Base-by-base conservation (phyloP, 2,113 vertebrate genomes). In the Eolophus roseicapilla region DNA sequence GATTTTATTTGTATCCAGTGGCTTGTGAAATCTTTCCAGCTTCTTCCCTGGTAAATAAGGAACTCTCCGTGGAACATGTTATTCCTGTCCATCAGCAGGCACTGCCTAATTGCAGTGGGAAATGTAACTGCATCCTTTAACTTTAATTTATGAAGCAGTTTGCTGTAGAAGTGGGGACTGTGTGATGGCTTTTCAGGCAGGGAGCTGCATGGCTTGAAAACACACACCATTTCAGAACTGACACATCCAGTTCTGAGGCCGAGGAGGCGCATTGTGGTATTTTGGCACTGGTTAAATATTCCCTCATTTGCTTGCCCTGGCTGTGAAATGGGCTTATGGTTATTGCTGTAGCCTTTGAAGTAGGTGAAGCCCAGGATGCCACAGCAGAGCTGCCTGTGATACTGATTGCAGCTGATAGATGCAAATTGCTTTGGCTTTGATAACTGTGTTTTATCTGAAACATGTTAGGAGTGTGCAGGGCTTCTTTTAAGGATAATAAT, bases 211-310 rank as follows among this genome's bases (percentile, higher is more conserved):
- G 94, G 92, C 95, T 97, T 93, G 97, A 85, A 98, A 98, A 97
- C 11, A 69, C 96, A 97, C 79, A 79, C 97, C 97, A 94, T 98
- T 98, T 98, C 97, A 90, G 92, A 97, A 28, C 94, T 98, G 98
- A 97, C 98, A 98, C 41, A 73, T 97, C 97, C 95, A 97, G 97
- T 98, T 98, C 86, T 74, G 90, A 97, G 96, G 95, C 63, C 77
- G 41, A 83, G 83, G 91, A 95, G 73, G 79, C 60, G 18, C 6
- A 3, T 18, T 29, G 53, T 70, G 94, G 92, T 97, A 95, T 93
- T 97, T 97, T 94, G 95, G 95, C 95, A 93, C 71, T 91, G 49
- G 74, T 97, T 96, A 97, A 97, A 95, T 94, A 97, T 81, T 88
- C 77, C 17, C 43, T 96, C 89, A 31, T 95, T 78, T n/a, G n/a